A percentile compares a stretch with the other conserved stretches of the same genome.
Conservation (phyloP, 2,888 invertebrate species). For the Tanytarsus gracilentus region DNA sequence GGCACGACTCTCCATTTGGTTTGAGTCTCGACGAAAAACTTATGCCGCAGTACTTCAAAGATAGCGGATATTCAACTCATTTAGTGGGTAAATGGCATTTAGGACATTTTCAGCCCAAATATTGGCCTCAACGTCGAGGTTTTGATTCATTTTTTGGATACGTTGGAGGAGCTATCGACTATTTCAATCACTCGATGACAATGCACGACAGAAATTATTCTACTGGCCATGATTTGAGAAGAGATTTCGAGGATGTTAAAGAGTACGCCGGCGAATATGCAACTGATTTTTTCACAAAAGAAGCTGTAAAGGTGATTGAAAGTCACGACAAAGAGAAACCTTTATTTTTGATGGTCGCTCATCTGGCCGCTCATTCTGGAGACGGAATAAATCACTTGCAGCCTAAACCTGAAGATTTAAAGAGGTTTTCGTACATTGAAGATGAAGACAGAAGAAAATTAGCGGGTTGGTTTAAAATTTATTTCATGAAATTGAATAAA, state of each 20-base stretch:
- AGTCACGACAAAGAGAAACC: slow-evolving; percentile 52
- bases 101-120: slow-evolving; percentile 56
- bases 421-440: slow-evolving; percentile 56
- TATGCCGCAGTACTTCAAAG: slow-evolving; percentile 57
- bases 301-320: slow-evolving; percentile 54
- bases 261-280: slow-evolving; percentile 52
- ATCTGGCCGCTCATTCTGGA: slow-evolving; percentile 69
- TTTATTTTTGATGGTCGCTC: slow-evolving; percentile 68
- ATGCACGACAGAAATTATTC: slow-evolving; percentile 38
- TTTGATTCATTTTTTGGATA: slow-evolving; percentile 79
- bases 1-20: slow-evolving; percentile 59
- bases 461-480: slow-evolving; percentile 49
- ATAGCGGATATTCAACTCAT: slow-evolving; percentile 70
- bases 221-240: slow-evolving; percentile 46
- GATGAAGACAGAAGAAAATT: slow-evolving; percentile 57
- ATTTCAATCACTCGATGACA: slow-evolving; percentile 55
- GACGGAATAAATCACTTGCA: slow-evolving; percentile 59
- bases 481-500: neutral
- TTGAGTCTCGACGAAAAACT: slow-evolving; percentile 58
- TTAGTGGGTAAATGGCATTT: slow-evolving; percentile 88
- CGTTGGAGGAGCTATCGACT: slow-evolving; percentile 72
- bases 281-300: slow-evolving; percentile 59
- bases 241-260: slow-evolving; percentile 42
- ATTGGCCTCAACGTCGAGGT: slow-evolving; percentile 62
- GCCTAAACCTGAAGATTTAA: slow-evolving; percentile 61